Conservation (phyloP, 2,113 vertebrate species). For the Amphiprion ocellaris region DNA sequence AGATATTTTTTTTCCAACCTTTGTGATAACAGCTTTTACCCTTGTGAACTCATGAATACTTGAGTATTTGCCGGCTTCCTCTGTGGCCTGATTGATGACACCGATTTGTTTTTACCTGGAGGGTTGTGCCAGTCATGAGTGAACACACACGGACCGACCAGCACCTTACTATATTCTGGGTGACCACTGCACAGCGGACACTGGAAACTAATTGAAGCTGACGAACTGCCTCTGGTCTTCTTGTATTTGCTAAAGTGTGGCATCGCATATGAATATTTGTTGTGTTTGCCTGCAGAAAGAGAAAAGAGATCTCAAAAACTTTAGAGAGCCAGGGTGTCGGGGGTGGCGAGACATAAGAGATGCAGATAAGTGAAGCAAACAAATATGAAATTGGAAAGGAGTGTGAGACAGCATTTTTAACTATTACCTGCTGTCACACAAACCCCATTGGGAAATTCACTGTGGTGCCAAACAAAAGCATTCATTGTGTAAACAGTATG, state of each 20-base stretch:
- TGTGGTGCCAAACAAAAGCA: constrained; percentile 62
- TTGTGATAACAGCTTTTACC: constrained; percentile 43
- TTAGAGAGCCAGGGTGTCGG: not conserved
- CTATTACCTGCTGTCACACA: constrained; percentile 62
- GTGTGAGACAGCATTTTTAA: constrained; percentile 42
- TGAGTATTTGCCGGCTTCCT: constrained; percentile 42
- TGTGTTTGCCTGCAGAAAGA: not conserved
- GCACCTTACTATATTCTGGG: constrained; percentile 50
- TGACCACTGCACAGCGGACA: constrained; percentile 69
- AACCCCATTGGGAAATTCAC: constrained; percentile 60
- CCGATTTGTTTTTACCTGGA: constrained; percentile 57
- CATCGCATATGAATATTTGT: constrained; percentile 30
- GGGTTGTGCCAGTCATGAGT: constrained; percentile 61
- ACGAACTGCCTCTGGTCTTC: constrained; percentile 67
- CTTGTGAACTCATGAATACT: constrained; percentile 50
- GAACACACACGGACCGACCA: constrained; percentile 56
- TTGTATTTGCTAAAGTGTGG: constrained; percentile 54
- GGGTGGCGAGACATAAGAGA: not conserved
- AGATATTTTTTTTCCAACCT: constrained; percentile 15
- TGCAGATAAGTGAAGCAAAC: constrained; percentile 30
- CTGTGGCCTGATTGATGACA: constrained; percentile 61
- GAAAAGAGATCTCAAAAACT: constrained; percentile 16
- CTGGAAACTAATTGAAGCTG: constrained; percentile 68
- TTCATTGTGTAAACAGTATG: constrained; percentile 63
- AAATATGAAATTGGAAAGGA: constrained; percentile 39